Evolutionary conservation across 2,888 invertebrate genomes (phyloP).

Genomic region (Parasteatoda lunata): DNA sequence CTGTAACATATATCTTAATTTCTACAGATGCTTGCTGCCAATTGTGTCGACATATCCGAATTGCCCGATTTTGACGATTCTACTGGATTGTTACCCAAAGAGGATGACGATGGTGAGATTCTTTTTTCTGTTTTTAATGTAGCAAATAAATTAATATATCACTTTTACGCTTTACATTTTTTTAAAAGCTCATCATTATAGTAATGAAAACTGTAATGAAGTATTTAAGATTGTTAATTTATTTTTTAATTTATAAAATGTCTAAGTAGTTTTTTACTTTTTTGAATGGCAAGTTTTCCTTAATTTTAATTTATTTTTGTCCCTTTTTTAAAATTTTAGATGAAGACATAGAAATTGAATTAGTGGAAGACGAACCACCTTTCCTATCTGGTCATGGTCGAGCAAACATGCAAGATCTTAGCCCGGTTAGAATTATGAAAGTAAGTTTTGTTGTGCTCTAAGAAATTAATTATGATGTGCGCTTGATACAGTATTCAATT

Average conservation of each 20-base stretch:
- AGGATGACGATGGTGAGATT: conserved; percentile 74
- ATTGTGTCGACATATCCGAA: conserved; percentile 92
- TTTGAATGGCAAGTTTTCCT: neutral
- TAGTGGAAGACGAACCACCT: conserved; percentile 98
- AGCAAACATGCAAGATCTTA: conserved; percentile 87
- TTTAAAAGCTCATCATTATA: neutral
- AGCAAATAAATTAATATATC: neutral
- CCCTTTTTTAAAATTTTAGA: conserved; percentile 76
- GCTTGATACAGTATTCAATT: too few relatives aligned
- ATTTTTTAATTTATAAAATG: neutral
- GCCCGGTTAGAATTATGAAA: conserved; percentile 94
- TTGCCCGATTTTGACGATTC: conserved; percentile 98
- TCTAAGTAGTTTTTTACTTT: too few relatives aligned
- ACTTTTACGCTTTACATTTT: neutral
- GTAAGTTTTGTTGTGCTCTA: conserved; percentile 70
- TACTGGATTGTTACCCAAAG: conserved; percentile 89
- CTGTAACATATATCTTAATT: too few relatives aligned
- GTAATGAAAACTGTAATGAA: neutral
- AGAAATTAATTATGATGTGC: neutral
- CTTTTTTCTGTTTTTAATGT: neutral
- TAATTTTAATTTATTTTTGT: neutral
- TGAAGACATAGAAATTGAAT: conserved; percentile 97
- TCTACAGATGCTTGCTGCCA: conserved; percentile 88
- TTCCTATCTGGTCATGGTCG: conserved; percentile 89
- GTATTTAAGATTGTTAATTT: neutral